Conservation (phyloP, 2,113 vertebrate species). For the Petroica traversi region DNA sequence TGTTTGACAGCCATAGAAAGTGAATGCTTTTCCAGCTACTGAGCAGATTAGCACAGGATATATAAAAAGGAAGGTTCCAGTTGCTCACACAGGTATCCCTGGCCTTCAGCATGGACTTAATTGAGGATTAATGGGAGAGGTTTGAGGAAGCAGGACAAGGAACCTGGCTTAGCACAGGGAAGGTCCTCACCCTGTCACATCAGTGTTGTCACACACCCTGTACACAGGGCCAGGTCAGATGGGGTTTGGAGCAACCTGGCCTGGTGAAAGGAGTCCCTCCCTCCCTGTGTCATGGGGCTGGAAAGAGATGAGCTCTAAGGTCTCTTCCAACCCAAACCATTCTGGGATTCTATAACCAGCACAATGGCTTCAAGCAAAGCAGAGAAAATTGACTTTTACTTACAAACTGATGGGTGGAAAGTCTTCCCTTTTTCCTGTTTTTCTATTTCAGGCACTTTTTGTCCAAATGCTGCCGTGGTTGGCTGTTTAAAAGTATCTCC, state of each 20-base stretch:
- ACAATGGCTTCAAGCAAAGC: rapidly evolving
- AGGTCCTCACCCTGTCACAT: rapidly evolving
- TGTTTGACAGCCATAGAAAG: neutral
- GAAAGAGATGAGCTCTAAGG: neutral
- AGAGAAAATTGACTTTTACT: neutral
- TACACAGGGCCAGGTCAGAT: too few relatives aligned
- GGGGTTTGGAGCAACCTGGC: neutral
- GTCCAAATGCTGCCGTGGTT: rapidly evolving
- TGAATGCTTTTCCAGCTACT: neutral
- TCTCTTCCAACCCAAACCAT: too few relatives aligned
- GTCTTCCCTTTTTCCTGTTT: rapidly evolving
- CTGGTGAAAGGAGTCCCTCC: too few relatives aligned
- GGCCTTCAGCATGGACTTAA: neutral
- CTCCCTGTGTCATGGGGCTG: rapidly evolving
- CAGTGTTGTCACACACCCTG: rapidly evolving
- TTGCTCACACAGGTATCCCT: neutral
- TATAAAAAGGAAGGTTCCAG: neutral
- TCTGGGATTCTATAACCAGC: neutral
- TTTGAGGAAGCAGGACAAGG: rapidly evolving
- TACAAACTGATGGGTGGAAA: neutral
- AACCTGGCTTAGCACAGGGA: neutral
- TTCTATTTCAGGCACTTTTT: neutral
- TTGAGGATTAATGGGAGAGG: rapidly evolving
- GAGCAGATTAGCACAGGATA: neutral
- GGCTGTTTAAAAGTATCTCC: rapidly evolving